Evolutionary conservation across 2,113 vertebrate genomes (phyloP), one percentile per base, ranked within the genome.

Genomic region (Seriola aureovittata): DNA sequence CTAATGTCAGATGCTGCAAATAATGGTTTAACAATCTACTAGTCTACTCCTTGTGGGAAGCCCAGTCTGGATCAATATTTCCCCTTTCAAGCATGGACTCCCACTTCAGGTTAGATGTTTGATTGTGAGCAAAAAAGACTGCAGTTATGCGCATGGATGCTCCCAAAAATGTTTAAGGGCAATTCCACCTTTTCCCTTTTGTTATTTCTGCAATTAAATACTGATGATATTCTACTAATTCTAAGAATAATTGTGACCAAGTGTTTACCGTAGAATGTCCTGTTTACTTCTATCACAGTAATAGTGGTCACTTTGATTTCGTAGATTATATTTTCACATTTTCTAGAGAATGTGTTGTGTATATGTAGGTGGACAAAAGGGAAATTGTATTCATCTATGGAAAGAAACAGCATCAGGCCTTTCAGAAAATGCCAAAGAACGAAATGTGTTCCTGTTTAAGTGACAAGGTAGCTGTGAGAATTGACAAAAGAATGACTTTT

Each of bases 11-110:
- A 42, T 42, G 7, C 10, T 42, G 40, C 40, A 42, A 42, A 42
- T 42, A 10, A 42, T 10, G 40, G 2, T 10, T 42, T 42, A 8
- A 42, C 8, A 42, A 42, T 42, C 40, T 42, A 10, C 40, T 42
- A 11, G 10, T 42, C 40, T 10, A 11, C 8, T 10, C 1, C 8
- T 42, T 42, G 40, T 11, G 40, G 8, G 9, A 42, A 42, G 40
- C 8, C 40, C 40, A 8, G 8, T 42, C 40, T 42, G 40, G 60
- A 88, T 89, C 90, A 72, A 86, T 91, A 86, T n/a, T n/a, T 58
- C 48, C 57, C 58, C 50, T 78, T 86, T 74, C 75, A 80, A 75
- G 72, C 65, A 42, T 2, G 65, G 63, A 17, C 48, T 80, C 72
- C 62, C 73, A 81, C 54, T 63, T 67, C 55, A 57, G 60, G 69